Percentiles rank a stretch among this genome's conserved stretches.
Conservation (phyloP, 2,113 vertebrate genomes). For the Planiliza haematocheilus region DNA sequence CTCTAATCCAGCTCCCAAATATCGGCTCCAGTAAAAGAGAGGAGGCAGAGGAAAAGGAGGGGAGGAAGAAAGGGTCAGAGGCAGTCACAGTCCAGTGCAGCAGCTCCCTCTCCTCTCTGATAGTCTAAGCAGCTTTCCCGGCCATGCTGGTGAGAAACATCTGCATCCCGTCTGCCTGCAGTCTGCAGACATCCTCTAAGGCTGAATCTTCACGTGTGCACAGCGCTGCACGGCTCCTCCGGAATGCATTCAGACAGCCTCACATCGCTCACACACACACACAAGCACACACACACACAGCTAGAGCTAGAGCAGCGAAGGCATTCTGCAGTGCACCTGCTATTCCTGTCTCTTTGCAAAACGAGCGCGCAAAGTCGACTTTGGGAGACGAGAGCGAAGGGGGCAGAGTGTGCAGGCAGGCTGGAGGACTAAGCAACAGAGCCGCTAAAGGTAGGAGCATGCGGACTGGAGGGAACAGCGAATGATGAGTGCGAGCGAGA, state of each 20-base stretch:
- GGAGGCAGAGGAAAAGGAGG: constrained; percentile 16
- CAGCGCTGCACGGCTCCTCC: constrained; percentile 38
- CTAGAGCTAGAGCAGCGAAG: constrained; percentile 29
- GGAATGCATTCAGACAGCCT: constrained; percentile 54
- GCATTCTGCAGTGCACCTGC: constrained; percentile 70
- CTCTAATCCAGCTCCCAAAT: constrained; percentile 47
- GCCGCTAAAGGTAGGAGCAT: constrained; percentile 41
- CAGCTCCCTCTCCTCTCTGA: constrained; percentile 49
- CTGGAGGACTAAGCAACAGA: constrained; percentile 27
- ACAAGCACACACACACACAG: neutral
- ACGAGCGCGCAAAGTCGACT: constrained; percentile 62
- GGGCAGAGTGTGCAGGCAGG: constrained; percentile 29
- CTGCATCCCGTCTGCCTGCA: constrained; percentile 58
- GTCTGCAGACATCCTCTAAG: constrained; percentile 66
- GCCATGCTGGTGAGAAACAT: constrained; percentile 62
- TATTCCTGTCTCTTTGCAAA: constrained; percentile 65
- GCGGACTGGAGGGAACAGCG: constrained; percentile 1
- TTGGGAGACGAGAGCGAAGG: constrained; percentile 55
- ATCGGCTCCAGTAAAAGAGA: constrained; percentile 44
- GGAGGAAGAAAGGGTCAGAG: constrained; percentile 27
- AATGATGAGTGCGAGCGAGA: constrained; percentile 30
- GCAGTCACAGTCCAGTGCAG: constrained; percentile 58
- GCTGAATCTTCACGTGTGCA: constrained; percentile 35
- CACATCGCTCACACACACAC: constrained; percentile 27
- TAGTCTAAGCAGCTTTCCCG: constrained; percentile 65